These are phyloP conservation scores for Halcyon chelicuti DNA, from an alignment of 2,797 vertebrate species.

Conservation along the genomic window DNA sequence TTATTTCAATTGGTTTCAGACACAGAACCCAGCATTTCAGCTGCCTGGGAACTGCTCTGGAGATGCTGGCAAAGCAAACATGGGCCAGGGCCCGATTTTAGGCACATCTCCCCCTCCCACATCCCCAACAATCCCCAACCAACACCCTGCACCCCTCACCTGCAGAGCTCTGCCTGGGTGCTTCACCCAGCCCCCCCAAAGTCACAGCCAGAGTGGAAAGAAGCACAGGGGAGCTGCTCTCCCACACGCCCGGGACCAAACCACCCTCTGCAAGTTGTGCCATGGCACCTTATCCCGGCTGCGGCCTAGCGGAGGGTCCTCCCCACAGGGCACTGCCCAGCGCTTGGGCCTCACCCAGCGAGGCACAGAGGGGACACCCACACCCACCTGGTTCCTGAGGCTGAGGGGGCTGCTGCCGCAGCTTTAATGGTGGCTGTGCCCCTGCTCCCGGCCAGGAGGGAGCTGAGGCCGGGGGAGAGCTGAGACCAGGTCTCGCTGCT, in stretches of 20 bases:
- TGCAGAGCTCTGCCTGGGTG: fast-evolving
- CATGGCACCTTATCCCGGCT: fast-evolving
- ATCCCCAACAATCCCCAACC: no score
- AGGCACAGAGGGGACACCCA: fast-evolving
- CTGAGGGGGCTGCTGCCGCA: not conserved
- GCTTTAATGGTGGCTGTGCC: fast-evolving
- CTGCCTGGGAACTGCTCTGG: not conserved
- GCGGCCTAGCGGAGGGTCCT: not conserved
- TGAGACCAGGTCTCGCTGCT: fast-evolving
- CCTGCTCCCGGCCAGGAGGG: fast-evolving
- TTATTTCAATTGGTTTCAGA: not conserved
- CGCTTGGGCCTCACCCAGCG: fast-evolving
- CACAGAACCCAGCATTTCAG: not conserved
- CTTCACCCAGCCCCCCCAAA: not conserved
- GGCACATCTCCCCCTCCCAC: not conserved
- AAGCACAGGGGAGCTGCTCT: not conserved
- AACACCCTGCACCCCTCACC: fast-evolving
- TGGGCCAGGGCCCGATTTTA: not conserved
- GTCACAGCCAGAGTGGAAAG: fast-evolving
- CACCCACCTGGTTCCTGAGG: not conserved
- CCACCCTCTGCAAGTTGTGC: fast-evolving
- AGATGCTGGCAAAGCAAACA: not conserved
- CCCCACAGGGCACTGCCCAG: not conserved
- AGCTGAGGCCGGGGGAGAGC: no score
- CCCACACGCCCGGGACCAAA: fast-evolving